Base-by-base conservation (phyloP, 2,113 vertebrate genomes). In the Phalacrocorax pelagicus region DNA sequence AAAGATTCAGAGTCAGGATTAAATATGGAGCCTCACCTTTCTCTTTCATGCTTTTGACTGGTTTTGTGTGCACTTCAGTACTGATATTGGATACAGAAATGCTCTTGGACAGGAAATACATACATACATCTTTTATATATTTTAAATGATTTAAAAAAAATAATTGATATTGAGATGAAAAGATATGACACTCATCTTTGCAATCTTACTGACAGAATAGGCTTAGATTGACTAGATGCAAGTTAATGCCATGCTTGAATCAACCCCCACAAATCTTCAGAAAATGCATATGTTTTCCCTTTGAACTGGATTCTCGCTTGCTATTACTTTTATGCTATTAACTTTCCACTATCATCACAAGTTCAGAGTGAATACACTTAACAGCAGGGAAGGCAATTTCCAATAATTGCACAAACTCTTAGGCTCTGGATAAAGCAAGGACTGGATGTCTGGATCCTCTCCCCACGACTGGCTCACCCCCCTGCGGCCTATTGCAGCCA, bases 91-190 rank as follows among this genome's bases (percentile, higher is more conserved):
- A 49, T 71, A 57, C 20, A 90, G 49, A 69, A 46, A 29, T 15
- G 0, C 23, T 81, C 20, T 63, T 81, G 54, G 54, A 71, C 15
- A 57, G 22, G 73, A 74, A 70, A 92, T 34, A 77, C 24, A 24
- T 38, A 42, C 2, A 19, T 47, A 51, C 3, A 7, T 58, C 21
- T 61, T 83, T 42, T 75, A 67, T 5, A 23, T 18, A 69, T 92
- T 59, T 72, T 38, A 19, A 94, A 71, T 73, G 17, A 75, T 82
- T 91, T 90, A n/a, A 86, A 90, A 75, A 81, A 96, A 91, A 59
- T 19, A 30, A 71, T 21, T 78, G 3, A 54, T 34, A 61, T 2
- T 55, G 71, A 59, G 8, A 42, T 69, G 24, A 40, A 90, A 86
- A 89, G 27, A 38, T 40, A 47, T 9, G 47, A 88, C 55, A 88